Conservation (phyloP, 2,888 invertebrate species). For the Morpho achilles region DNA sequence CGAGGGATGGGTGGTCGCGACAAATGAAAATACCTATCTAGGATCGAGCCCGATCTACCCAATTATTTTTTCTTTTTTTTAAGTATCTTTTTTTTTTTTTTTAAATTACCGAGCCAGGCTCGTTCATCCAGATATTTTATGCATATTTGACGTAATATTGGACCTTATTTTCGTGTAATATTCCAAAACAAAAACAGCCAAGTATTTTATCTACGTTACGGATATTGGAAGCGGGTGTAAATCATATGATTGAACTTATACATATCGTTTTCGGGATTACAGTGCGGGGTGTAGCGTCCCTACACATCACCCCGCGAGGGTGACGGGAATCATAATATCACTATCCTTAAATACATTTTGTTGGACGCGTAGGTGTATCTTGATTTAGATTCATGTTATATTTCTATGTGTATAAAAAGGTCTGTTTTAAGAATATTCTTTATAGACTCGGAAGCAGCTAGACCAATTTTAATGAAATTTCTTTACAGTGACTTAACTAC, state of each 20-base stretch:
- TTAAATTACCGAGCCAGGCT: too few species aligned
- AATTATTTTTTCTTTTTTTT: too few species aligned
- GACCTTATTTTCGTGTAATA: background rate
- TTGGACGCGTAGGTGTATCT: constrained; percentile 9
- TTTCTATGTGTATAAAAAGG: background rate
- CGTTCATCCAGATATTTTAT: too few species aligned
- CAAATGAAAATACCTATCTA: too few species aligned
- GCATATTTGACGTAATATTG: too few species aligned
- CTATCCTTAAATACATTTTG: constrained; percentile 32
- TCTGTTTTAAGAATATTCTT: background rate
- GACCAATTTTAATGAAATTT: too few species aligned
- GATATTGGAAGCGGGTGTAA: constrained; percentile 3
- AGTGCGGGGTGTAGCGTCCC: constrained; percentile 23
- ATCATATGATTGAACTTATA: constrained; percentile 63
- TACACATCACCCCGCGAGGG: constrained; percentile 35
- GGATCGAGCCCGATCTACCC: too few species aligned
- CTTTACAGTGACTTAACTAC: too few species aligned
- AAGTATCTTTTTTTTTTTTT: too few species aligned
- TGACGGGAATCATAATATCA: constrained; percentile 27
- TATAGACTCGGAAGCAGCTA: too few species aligned
- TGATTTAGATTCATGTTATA: constrained; percentile 37
- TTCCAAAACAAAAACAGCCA: background rate
- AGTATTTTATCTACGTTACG: background rate
- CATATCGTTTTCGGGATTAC: constrained; percentile 59
- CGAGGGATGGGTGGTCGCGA: too few species aligned